A percentile compares a stretch with the other conserved stretches of the same genome.
These are phyloP conservation scores for Pogonophryne albipinna DNA, from an alignment of 2,797 vertebrate genomes.

Conservation along the genomic window DNA sequence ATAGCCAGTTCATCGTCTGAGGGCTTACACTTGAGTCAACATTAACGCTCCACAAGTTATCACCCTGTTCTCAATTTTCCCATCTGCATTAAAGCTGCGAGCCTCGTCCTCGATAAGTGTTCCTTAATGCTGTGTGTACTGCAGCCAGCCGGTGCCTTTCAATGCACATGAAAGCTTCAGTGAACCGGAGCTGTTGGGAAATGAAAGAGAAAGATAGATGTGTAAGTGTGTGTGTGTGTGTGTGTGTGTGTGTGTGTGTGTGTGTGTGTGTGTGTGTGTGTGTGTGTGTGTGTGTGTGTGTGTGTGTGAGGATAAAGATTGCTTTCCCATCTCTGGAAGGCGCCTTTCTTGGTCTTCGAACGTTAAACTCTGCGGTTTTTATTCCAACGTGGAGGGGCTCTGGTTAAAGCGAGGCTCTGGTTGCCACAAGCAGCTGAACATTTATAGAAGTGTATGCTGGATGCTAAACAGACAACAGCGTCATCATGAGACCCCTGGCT, in stretches of 20 bases:
- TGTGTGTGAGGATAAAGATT: constrained; percentile 34
- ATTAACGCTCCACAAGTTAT: constrained; percentile 67
- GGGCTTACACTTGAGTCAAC: constrained; percentile 71
- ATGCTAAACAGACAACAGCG: constrained; percentile 66
- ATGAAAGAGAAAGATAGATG: constrained; percentile 67
- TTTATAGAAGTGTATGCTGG: constrained; percentile 63
- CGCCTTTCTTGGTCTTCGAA: constrained; percentile 20
- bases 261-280: constrained; percentile 7
- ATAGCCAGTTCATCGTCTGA: constrained; percentile 56
- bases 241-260: background rate
- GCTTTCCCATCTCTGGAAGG: constrained; percentile 37
- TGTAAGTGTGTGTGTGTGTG: constrained; percentile 4
- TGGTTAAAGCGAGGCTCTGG: constrained; percentile 32
- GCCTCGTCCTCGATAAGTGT: constrained; percentile 72
- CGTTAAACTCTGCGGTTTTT: constrained; percentile 44
- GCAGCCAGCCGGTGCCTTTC: constrained; percentile 77
- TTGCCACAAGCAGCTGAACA: constrained; percentile 63
- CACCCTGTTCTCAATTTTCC: constrained; percentile 69
- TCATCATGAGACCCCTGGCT: constrained; percentile 44
- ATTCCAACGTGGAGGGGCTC: constrained; percentile 31
- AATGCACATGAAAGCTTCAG: constrained; percentile 78
- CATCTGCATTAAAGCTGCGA: constrained; percentile 84
- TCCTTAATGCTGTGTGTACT: constrained; percentile 70
- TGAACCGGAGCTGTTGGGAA: constrained; percentile 71
- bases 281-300: constrained; percentile 28